Percentiles rank a stretch among this genome's conserved stretches.
Evolutionary conservation across 2,888 invertebrate genomes (phyloP).

Genomic region (Pheosia tremula): DNA sequence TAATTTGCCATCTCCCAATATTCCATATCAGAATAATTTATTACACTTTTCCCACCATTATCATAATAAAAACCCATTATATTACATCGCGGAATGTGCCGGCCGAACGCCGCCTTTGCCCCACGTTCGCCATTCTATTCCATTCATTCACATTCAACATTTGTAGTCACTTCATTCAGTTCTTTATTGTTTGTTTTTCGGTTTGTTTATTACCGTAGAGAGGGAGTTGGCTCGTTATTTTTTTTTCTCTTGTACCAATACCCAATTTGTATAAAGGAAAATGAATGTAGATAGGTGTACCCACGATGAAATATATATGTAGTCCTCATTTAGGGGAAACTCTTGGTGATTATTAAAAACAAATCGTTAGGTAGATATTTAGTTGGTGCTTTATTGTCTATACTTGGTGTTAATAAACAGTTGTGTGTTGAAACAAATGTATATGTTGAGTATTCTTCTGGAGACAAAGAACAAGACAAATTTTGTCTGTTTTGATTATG

Average conservation of each 20-base stretch:
- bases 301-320: neutral
- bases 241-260: conserved; percentile 37
- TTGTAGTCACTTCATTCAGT: conserved; percentile 71
- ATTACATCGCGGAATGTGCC: neutral
- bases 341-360: neutral
- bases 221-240: conserved; percentile 52
- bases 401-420: no score
- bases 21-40: neutral
- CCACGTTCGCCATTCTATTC: conserved; percentile 17
- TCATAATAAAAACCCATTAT: neutral
- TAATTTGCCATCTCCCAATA: no score
- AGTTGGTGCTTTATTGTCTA: no score
- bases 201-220: conserved; percentile 58
- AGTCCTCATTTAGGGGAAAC: neutral
- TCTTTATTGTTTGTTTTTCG: conserved; percentile 74
- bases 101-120: conserved; percentile 11
- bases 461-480: no score
- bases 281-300: neutral
- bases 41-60: neutral
- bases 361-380: no score
- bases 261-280: conserved; percentile 30
- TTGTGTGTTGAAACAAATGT: no score
- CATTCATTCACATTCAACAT: conserved; percentile 68
- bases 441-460: no score
- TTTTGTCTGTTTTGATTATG: no score